Percentiles rank a stretch among this genome's conserved stretches.
phyloP scores from a whole-genome alignment of 92 coral and sea anemone species.

The Zoanthus sociatus region DNA sequence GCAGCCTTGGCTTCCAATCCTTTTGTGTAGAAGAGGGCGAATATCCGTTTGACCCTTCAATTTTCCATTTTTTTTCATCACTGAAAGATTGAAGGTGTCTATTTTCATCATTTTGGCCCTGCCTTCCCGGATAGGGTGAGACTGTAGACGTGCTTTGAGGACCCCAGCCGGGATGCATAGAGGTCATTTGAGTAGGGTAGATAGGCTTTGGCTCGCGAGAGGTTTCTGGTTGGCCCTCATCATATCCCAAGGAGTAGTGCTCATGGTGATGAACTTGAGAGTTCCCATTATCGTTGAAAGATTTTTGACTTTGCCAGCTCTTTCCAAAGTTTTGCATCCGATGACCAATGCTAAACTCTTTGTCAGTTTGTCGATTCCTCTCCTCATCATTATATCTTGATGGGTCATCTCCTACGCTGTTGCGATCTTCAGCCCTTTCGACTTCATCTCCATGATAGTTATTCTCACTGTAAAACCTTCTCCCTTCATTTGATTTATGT shows the following conservation, averaged over 20 bases:
- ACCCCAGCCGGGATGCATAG: slow-evolving; percentile 10
- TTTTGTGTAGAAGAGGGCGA: slow-evolving; percentile 10
- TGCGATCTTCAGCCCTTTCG: not conserved
- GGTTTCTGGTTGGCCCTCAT: not conserved
- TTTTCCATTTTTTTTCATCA: slow-evolving; percentile 12
- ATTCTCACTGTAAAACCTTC: not conserved
- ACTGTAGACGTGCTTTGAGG: slow-evolving; percentile 27
- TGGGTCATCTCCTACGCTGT: not conserved
- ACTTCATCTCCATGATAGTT: not conserved
- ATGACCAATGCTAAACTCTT: not conserved
- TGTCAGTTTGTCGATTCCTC: not conserved
- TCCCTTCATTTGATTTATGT: not conserved
- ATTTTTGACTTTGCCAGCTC: not conserved
- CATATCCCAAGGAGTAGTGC: slow-evolving; percentile 12
- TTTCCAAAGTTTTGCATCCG: not conserved
- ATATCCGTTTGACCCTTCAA: not conserved
- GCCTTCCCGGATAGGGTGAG: not conserved
- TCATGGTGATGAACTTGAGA: not conserved
- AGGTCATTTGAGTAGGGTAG: slow-evolving; percentile 21
- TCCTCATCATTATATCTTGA: not conserved
- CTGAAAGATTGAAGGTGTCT: not conserved
- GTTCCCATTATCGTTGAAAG: not conserved
- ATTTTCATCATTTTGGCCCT: not conserved
- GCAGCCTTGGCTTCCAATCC: not conserved
- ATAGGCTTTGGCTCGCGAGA: not conserved